Base-by-base conservation (phyloP, 1,140 invertebrate genomes). In the Polyergus mexicanus region DNA sequence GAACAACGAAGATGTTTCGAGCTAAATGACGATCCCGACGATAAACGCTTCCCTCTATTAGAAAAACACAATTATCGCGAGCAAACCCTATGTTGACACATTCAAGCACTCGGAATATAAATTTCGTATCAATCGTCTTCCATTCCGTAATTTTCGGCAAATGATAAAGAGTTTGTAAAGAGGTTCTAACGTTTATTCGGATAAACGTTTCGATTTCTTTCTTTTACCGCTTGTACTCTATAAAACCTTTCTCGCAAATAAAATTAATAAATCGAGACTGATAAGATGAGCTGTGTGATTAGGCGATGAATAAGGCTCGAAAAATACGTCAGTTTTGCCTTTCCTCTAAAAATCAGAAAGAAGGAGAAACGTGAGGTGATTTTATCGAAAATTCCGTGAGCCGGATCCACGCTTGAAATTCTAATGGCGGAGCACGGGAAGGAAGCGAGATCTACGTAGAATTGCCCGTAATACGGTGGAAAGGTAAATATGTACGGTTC, bases 311-410 rank as follows among this genome's bases (percentile, higher is more conserved):
- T 74, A 74, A 6, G 22, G 54, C 68, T 72, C 60, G 72, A 54
- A 19, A 74, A 74, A 38, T 62, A 74, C 13, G 51, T 4, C 54
- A 6, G 13, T 51, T 28, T 22, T 25, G n/a, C 22, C 66, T 58
- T 25, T 6, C 28, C 3, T 22, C 54, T 38, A 60, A 72, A 38
- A 81, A 47, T 1, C 54, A 13, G 56, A 28, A 58, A 56, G 68
- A 62, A 47, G 35, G 25, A 72, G 25, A 51, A 25, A 32, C 32
- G 11, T 35, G 54, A 7, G 58, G 68, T 83, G 78, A 83, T 83
- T 83, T 83, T 83, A 83, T 83, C 78, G 78, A 83, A 83, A 83
- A 83, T 83, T 83, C 78, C 78, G 38, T 56, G 38, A 83, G 78
- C 56, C 78, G 54, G 78, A 72, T 81, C 78, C 68, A 35, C 78